Base-by-base conservation (phyloP, 2,797 vertebrate genomes). In the Notamacropus eugenii region DNA sequence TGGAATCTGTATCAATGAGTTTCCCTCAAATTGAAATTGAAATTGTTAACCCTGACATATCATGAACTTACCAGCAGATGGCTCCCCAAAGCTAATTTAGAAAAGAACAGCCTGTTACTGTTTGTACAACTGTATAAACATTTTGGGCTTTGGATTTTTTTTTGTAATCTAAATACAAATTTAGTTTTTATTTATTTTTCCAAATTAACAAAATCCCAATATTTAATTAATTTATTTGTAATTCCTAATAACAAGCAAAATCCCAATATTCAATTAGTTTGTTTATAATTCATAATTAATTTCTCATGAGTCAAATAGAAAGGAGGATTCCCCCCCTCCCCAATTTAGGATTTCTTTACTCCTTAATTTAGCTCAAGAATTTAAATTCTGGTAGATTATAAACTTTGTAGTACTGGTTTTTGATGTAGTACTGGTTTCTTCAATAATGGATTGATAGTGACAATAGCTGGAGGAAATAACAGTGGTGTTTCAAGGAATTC, bases 51-150 rank as follows among this genome's bases (percentile, higher is more conserved):
- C 3, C 0, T 5, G 4, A 92, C 40, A 92, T n/a, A 29, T 93
- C 22, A 46, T 14, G 91, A 92, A 31, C 40, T 90, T 55, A 90
- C 98, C 98, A 95, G 97, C 97, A 98, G 98, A 93, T 97, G 98
- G 98, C 98, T 97, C 97, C 95, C 97, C 67, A 96, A 96, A 98
- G 93, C 95, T 54, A 95, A 90, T 95, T 97, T 95, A 97, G 50
- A 96, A 90, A 62, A 91, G 96, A 92, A 46, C 0, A 93, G 56
- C 34, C 40, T 11, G 24, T 29, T 55, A 27, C 74, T 40, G 27
- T 4, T 74, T 67, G 91, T 58, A 54, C 94, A 40, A 55, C 95
- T 40, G 92, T 54, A 40, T 54, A 93, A 91, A 13, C 92, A 11
- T 92, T 91, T 95, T 24, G 82, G 1, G 4, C 8, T 28, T 97